Percentiles rank a stretch among this genome's conserved stretches.
Conservation (phyloP, 2,113 vertebrate species). For the Saguinus midas region DNA sequence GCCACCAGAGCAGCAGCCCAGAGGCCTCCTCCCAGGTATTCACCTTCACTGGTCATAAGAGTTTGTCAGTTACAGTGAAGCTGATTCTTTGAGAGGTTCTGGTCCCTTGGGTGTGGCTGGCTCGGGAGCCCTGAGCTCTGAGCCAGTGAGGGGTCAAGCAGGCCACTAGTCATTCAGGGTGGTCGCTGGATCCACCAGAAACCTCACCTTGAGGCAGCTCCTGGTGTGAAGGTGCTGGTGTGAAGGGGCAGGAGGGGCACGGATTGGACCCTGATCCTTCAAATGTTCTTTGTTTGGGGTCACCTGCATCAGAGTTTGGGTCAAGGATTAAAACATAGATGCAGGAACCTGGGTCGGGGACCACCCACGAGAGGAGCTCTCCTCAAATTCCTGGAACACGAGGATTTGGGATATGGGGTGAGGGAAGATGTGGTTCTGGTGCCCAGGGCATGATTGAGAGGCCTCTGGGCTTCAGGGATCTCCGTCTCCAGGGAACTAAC, state of each 20-base stretch:
- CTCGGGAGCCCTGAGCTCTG: neutral
- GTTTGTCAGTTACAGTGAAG: neutral
- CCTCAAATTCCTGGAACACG: accelerated
- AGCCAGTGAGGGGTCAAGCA: neutral
- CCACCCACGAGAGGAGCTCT: neutral
- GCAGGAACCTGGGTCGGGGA: neutral
- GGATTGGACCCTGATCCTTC: neutral
- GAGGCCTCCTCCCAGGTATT: neutral
- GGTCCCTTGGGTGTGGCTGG: neutral
- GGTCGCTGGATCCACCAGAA: neutral
- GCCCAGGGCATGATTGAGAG: neutral
- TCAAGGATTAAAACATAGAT: neutral
- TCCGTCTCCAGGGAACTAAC: neutral
- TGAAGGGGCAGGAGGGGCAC: neutral
- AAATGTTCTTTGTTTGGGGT: neutral
- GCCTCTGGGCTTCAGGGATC: neutral
- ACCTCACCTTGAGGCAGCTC: too few relatives aligned
- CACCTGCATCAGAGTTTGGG: neutral
- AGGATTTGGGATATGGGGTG: neutral
- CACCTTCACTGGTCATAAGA: too few relatives aligned
- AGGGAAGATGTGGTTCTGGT: neutral
- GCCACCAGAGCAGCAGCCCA: neutral
- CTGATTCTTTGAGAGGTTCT: neutral
- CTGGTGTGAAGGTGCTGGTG: too few relatives aligned
- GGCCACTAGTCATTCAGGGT: neutral